Evolutionary conservation across 2,888 invertebrate genomes (phyloP).

Genomic region (Volucella bombylans): DNA sequence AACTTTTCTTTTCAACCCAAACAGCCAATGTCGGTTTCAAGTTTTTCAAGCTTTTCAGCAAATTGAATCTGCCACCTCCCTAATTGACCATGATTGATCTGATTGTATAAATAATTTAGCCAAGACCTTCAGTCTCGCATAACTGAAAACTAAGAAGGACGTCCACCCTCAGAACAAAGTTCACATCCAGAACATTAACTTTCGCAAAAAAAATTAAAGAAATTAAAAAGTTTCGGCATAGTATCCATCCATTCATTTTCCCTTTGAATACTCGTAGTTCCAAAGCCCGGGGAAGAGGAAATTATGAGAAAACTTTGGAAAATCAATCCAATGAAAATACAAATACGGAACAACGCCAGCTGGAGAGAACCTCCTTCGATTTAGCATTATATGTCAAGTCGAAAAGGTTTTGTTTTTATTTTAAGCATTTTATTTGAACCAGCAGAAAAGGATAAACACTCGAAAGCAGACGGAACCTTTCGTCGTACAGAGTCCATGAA

Average conservation of each 20-base stretch:
- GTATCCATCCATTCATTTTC: conserved; percentile 3
- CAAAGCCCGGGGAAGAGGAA: neutral
- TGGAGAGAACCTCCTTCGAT: conserved; percentile 19
- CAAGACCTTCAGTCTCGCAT: neutral
- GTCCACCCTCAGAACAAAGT: neutral
- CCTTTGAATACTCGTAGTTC: too few species aligned
- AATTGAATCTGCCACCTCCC: neutral
- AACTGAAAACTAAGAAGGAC: neutral
- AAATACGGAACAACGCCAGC: conserved; percentile 11
- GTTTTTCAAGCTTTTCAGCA: neutral
- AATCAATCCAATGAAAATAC: conserved; percentile 43
- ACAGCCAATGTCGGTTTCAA: too few species aligned
- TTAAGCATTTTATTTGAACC: neutral
- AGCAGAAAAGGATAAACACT: conserved; percentile 16
- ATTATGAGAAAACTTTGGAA: conserved; percentile 18
- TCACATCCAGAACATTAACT: neutral
- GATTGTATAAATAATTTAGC: conserved; percentile 7
- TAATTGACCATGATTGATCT: conserved; percentile 9
- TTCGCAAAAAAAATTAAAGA: neutral
- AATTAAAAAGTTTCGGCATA: conserved; percentile 19
- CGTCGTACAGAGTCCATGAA: conserved; percentile 8
- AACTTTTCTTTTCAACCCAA: too few species aligned
- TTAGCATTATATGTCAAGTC: conserved; percentile 11
- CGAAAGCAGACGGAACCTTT: conserved; percentile 19
- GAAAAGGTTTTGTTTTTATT: neutral